These are phyloP conservation scores for Hypocryptadius cinnamomeus DNA, from an alignment of 2,113 vertebrate genomes.

Conservation along the genomic window DNA sequence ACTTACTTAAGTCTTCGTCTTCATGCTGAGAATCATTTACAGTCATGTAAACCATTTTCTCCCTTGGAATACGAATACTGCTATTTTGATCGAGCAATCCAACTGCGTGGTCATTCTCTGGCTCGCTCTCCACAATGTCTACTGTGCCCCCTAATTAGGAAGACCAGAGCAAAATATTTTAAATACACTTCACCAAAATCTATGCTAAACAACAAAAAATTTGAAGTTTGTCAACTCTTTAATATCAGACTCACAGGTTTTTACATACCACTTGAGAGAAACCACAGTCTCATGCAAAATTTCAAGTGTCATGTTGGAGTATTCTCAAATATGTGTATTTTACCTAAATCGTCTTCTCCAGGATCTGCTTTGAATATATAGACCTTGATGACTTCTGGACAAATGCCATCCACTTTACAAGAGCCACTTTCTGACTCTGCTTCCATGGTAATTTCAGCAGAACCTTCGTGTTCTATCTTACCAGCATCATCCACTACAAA, in stretches of 20 bases:
- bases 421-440: conserved; percentile 84
- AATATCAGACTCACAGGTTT: background rate
- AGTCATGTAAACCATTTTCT: conserved; percentile 99
- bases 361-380: conserved; percentile 99
- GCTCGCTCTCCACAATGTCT: conserved; percentile 90
- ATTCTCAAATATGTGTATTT: conserved; percentile 48
- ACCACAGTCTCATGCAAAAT: background rate
- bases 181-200: background rate
- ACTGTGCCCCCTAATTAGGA: conserved; percentile 83
- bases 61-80: conserved; percentile 81
- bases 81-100: conserved; percentile 83
- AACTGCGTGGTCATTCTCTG: conserved; percentile 80
- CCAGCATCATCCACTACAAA: conserved; percentile 92
- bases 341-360: conserved; percentile 95
- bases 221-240: background rate
- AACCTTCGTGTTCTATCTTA: conserved; percentile 92
- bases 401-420: conserved; percentile 90
- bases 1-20: conserved; percentile 90
- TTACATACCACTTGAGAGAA: background rate
- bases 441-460: conserved; percentile 87
- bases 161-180: conserved; percentile 35
- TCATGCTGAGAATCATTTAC: conserved; percentile 90
- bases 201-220: background rate
- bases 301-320: conserved; percentile 2
- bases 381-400: conserved; percentile 96